Evolutionary conservation across 2,797 vertebrate species (phyloP).

Genomic region (Leptodactylus fallax): DNA sequence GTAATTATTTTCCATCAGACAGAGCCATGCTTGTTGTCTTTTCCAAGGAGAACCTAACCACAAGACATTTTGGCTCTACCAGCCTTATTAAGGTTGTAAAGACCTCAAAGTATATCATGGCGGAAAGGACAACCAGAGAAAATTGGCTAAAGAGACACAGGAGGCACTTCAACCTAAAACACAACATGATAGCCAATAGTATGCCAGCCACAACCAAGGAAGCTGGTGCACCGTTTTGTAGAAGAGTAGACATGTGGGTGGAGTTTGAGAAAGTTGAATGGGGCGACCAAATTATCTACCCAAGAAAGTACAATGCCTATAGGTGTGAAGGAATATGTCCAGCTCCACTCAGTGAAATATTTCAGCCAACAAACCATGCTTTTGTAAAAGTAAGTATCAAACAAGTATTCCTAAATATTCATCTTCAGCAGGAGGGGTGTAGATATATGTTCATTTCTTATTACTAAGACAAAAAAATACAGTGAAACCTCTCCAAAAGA

Average conservation of each 20-base stretch:
- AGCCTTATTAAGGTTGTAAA: slow-evolving; percentile 84
- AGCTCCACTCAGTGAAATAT: slow-evolving; percentile 82
- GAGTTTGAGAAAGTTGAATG: slow-evolving; percentile 90
- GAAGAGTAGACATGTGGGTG: slow-evolving; percentile 86
- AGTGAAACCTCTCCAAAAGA: too few relatives aligned
- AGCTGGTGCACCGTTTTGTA: slow-evolving; percentile 71
- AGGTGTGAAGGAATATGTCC: slow-evolving; percentile 88
- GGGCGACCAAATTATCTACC: slow-evolving; percentile 88
- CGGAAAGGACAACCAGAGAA: slow-evolving; percentile 61
- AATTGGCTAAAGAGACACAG: slow-evolving; percentile 76
- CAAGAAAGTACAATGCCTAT: slow-evolving; percentile 87
- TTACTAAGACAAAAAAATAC: too few relatives aligned
- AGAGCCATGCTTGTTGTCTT: slow-evolving; percentile 84
- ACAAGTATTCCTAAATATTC: neutral
- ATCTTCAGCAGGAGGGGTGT: neutral
- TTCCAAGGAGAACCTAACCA: slow-evolving; percentile 74
- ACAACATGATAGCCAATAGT: slow-evolving; percentile 63
- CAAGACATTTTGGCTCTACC: slow-evolving; percentile 67
- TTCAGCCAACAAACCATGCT: slow-evolving; percentile 88
- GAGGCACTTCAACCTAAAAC: slow-evolving; percentile 77
- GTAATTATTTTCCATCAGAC: slow-evolving; percentile 67
- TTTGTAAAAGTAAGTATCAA: slow-evolving; percentile 85
- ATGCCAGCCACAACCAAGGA: slow-evolving; percentile 30
- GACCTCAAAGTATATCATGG: slow-evolving; percentile 81
- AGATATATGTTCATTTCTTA: neutral